phyloP scores from a whole-genome alignment of 2,888 invertebrate genomes.

The Yponomeuta sedellus region DNA sequence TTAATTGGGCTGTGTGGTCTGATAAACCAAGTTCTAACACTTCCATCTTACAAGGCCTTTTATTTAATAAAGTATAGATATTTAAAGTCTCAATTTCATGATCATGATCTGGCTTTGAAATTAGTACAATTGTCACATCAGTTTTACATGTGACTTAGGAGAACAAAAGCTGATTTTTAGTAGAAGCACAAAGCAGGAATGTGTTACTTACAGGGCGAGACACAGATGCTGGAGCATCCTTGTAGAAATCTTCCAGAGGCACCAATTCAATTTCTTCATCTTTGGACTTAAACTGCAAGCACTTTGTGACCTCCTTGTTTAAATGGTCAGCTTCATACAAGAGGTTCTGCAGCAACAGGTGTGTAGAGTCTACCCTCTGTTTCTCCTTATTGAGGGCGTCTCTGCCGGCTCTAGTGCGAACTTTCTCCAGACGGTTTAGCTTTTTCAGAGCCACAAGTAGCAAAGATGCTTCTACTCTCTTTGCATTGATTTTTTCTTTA shows the following conservation, averaged over 20 bases:
- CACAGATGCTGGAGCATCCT: slow-evolving; percentile 83
- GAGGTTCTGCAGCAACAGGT: slow-evolving; percentile 93
- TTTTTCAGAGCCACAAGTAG: slow-evolving; percentile 91
- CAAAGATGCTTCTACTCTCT: slow-evolving; percentile 84
- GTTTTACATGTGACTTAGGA: too few relatives aligned
- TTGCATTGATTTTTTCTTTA: slow-evolving; percentile 79
- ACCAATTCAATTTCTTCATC: slow-evolving; percentile 95
- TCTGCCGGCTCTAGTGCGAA: slow-evolving; percentile 87
- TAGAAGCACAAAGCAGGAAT: neutral
- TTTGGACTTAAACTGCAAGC: slow-evolving; percentile 95
- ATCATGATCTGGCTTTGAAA: too few relatives aligned
- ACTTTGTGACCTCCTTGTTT: slow-evolving; percentile 95
- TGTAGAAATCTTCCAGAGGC: slow-evolving; percentile 87
- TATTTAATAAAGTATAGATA: too few relatives aligned
- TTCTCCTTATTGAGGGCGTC: slow-evolving; percentile 90
- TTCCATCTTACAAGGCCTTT: too few relatives aligned
- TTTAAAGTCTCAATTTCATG: too few relatives aligned
- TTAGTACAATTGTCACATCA: too few relatives aligned
- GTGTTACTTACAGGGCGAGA: slow-evolving; percentile 77
- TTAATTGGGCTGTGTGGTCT: too few relatives aligned
- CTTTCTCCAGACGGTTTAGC: slow-evolving; percentile 92
- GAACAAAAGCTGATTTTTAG: too few relatives aligned
- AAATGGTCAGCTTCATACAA: slow-evolving; percentile 96
- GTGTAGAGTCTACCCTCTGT: slow-evolving; percentile 91
- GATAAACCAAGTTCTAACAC: too few relatives aligned